A percentile compares a stretch with the other conserved stretches of the same genome.
These are phyloP conservation scores for Nanger granti DNA, from an alignment of 2,113 vertebrate species.

Conservation along the genomic window DNA sequence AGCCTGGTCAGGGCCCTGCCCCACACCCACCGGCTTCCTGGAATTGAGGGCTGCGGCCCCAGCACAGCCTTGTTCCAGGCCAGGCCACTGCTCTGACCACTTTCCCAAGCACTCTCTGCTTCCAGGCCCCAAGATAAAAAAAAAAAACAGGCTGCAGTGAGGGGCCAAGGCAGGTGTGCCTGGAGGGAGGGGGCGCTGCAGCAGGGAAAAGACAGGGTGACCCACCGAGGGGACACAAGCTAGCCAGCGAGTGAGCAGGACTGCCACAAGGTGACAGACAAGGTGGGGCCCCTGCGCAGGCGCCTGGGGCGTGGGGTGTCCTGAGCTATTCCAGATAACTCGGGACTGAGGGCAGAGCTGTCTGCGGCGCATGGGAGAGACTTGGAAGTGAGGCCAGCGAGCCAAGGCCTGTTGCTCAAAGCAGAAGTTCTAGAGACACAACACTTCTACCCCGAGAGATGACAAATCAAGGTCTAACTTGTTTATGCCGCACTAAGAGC, in stretches of 20 bases:
- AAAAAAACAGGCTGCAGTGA: background rate
- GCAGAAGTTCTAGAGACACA: background rate
- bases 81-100: background rate
- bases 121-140: background rate
- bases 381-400: background rate
- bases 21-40: accelerated
- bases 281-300: accelerated
- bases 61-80: too few relatives aligned
- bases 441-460: background rate
- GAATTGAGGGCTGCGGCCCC: background rate
- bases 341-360: background rate
- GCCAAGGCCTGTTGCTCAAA: background rate
- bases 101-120: background rate
- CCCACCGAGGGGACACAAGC: background rate
- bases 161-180: background rate
- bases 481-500: accelerated
- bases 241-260: background rate
- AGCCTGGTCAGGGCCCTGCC: background rate
- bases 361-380: background rate
- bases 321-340: background rate
- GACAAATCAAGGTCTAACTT: background rate
- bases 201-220: background rate
- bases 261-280: background rate
- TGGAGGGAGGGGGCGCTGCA: background rate
- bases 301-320: background rate